Evolutionary conservation across 2,888 invertebrate species (phyloP), one percentile per base, ranked within the genome.

Genomic region (Dromius quadrimaculatus): DNA sequence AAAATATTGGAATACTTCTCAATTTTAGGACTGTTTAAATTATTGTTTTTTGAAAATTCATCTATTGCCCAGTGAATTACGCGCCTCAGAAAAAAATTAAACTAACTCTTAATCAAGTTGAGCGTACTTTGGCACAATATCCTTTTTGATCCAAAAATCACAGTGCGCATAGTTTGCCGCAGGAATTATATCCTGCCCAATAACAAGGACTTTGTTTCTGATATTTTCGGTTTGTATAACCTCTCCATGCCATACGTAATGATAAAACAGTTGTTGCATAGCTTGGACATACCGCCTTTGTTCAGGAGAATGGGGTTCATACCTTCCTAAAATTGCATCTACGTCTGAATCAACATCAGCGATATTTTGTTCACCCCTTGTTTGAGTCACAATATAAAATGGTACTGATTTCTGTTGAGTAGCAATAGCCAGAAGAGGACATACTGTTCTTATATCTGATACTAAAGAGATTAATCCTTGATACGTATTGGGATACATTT

Each of bases 201-300:
- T 87, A 19, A 90, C 84, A 36, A 92, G 83, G 11, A 92, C 85
- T 72, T 85, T 84, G 45, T 83, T 81, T 1, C 80, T 81, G 13
- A 81, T 78, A 6, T 85, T 84, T 28, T 84, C 82, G 68, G 87
- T 87, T 4, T 87, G 86, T 8, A 87, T 83, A 68, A 92, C 83
- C 73, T 86, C 87, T n/a, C 92, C 93, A 74, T 91, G 88, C 86
- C 90, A 88, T 1, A 93, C 92, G 77, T 88, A 95, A 76, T 91
- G 88, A 81, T 93, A 93, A 81, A 95, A 95, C 23, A 93, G 82
- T 73, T 90, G 89, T 78, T 93, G 93, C 86, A 94, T 91, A 8
- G 93, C 90, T 0, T 90, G 87, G 75, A 92, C 88, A 78, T 89
- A 94, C 13, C 91, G 85, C 41, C 90, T 87, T 78, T 93, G 92